Evolutionary conservation across 2,888 invertebrate genomes (phyloP), one percentile per base, ranked within the genome.

Genomic region (Athalia cordata): DNA sequence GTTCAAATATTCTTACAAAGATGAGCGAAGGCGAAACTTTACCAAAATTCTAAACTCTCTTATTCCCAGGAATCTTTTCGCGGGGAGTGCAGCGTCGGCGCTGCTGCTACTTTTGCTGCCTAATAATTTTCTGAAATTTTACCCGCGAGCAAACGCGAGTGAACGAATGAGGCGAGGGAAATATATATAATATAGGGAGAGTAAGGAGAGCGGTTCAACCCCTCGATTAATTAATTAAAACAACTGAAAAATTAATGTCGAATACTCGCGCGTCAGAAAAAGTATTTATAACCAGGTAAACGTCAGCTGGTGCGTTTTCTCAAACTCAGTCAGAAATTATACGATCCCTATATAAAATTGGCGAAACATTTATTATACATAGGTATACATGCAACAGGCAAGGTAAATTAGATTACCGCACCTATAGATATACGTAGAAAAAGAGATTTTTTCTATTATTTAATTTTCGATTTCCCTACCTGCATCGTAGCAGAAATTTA

Each of bases 401-500:
- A 29, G 1, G 2, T 29, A 29, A 29, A 29, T 29, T 29, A 29
- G 29, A 29, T 29, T 2, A 66, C 13, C 13, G n/a, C 49, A 66
- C 8, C 47, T 29, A 47, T 49, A 0, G 3, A 29, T 0, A 62
- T 62, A 62, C 29, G 62, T 29, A 11, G 7, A 11, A 43, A 8
- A 64, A 29, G 5, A 45, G 5, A n/a, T 61, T 61, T 4, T 6
- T 13, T 45, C n/a, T 11, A n/a, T 13, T 67, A 15, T 15, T 67
- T 45, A 5, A 11, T n/a, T n/a, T 43, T 15, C 61, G 13, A 61
- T 11, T 6, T 61, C 15, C 61, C 70, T 9, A 13, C 13, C 43
- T 72, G 72, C 47, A 45, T n/a, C 45, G 47, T 59, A 72, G 29
- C 2, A 29, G 29, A 29, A n/a, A 81, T 81, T 80, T 84, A 84